phyloP scores from a whole-genome alignment of 2,888 invertebrate genomes.

The Salpingus planirostris region DNA sequence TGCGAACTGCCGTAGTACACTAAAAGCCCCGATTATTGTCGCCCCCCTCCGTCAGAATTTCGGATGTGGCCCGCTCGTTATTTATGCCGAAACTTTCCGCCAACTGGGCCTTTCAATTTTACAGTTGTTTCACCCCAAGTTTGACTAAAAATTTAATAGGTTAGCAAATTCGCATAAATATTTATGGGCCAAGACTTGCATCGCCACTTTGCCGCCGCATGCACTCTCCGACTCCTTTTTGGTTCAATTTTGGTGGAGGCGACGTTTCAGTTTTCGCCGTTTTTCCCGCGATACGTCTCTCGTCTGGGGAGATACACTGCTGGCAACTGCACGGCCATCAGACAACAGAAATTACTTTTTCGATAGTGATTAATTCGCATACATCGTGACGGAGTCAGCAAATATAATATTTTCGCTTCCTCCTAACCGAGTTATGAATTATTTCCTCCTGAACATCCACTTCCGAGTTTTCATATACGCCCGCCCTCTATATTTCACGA shows the following conservation, averaged over 20 bases:
- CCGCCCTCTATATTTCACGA: conserved; percentile 15
- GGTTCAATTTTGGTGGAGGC: too few species aligned
- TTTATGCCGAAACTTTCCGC: conserved; percentile 19
- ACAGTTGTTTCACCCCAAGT: conserved; percentile 18
- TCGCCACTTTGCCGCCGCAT: too few species aligned
- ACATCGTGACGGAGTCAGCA: conserved; percentile 11
- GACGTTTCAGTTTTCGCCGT: too few species aligned
- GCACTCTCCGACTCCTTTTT: too few species aligned
- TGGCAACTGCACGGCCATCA: too few species aligned
- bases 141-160: conserved; percentile 15
- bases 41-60: conserved; percentile 10
- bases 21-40: conserved; percentile 17
- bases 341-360: too few species aligned
- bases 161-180: conserved; percentile 14
- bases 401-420: conserved; percentile 21
- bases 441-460: conserved; percentile 24
- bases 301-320: too few species aligned
- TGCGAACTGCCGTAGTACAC: conserved; percentile 21
- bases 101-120: conserved; percentile 21
- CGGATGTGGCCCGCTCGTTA: conserved; percentile 14
- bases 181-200: too few species aligned
- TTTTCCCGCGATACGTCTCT: too few species aligned
- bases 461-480: conserved; percentile 21
- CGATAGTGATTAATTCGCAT: too few species aligned
- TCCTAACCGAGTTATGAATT: conserved; percentile 22